Conservation (phyloP, 2,888 invertebrate species). For the Plebejus argus region DNA sequence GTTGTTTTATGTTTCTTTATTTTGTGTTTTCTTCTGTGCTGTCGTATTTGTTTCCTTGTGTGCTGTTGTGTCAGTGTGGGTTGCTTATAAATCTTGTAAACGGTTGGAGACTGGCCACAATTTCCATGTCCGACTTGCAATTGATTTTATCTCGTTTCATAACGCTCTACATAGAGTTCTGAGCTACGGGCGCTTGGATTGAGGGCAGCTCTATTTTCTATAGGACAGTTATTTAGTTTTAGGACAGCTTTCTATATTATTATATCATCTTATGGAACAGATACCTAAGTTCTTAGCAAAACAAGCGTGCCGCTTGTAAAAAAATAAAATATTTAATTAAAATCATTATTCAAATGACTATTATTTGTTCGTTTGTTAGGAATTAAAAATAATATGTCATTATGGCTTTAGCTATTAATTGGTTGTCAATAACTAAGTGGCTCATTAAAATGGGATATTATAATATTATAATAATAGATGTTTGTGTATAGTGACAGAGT, state of each 20-base stretch:
- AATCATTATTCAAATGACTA: background rate
- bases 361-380: background rate
- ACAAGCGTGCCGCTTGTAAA: background rate
- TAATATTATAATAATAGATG: slow-evolving; percentile 6
- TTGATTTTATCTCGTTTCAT: slow-evolving; percentile 47
- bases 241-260: background rate
- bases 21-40: slow-evolving; percentile 45
- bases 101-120: slow-evolving; percentile 49
- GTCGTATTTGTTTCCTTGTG: background rate
- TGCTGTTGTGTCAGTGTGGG: slow-evolving; percentile 52
- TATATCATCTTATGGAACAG: background rate
- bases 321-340: background rate
- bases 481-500: background rate
- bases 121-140: slow-evolving; percentile 53
- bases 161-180: slow-evolving; percentile 20
- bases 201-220: background rate
- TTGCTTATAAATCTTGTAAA: slow-evolving; percentile 65
- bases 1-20: slow-evolving; percentile 42
- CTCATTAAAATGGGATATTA: slow-evolving; percentile 3
- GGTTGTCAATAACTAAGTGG: background rate
- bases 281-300: background rate
- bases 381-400: slow-evolving; percentile 1
- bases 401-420: background rate
- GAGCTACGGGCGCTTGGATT: background rate
- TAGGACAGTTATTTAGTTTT: background rate